A percentile compares a stretch with the other conserved stretches of the same genome.
Conservation (phyloP, 2,113 vertebrate species). For the Fregata magnificens region DNA sequence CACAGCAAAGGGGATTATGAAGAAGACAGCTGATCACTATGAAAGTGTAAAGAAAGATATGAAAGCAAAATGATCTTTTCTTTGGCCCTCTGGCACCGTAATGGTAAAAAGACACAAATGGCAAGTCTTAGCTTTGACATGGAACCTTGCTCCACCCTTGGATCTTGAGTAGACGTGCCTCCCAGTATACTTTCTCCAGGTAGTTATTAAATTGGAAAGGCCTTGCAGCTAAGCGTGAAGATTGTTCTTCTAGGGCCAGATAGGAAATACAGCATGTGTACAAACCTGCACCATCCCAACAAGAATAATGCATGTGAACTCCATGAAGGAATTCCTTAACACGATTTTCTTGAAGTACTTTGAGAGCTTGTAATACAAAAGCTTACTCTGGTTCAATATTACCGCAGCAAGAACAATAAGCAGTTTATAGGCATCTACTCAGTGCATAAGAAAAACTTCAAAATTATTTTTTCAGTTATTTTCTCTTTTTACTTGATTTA, state of each 20-base stretch:
- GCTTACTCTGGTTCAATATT: neutral
- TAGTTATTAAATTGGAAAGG: neutral
- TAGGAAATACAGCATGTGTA: fast-evolving
- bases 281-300: neutral
- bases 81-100: neutral
- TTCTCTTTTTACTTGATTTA: neutral
- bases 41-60: neutral
- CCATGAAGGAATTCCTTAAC: neutral
- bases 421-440: neutral
- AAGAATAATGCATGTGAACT: neutral
- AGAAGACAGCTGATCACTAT: neutral
- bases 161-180: neutral
- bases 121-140: neutral
- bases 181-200: neutral
- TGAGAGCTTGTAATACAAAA: neutral
- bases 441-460: neutral
- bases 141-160: no score
- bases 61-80: neutral
- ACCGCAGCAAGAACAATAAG: neutral
- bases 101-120: neutral
- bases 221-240: neutral
- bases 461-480: neutral
- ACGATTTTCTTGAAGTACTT: neutral
- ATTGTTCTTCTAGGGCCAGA: neutral
- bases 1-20: neutral